phyloP scores from a whole-genome alignment of 2,113 vertebrate species.

The Neolamprologus cancellatus region DNA sequence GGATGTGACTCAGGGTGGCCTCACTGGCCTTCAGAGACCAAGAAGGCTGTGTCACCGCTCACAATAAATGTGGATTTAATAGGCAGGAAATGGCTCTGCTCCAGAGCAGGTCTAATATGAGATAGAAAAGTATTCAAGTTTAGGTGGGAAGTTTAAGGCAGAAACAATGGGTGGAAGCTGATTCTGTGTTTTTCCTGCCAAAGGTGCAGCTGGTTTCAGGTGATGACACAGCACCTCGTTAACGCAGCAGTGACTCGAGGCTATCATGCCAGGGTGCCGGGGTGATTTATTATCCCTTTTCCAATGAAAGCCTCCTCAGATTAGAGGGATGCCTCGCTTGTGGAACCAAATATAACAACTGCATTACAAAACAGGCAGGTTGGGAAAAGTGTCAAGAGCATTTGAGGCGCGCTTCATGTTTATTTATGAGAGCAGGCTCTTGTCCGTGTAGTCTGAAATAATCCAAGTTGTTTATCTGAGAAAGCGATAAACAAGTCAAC shows the following conservation, averaged over 20 bases:
- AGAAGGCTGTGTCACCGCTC: neutral
- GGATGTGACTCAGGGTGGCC: constrained; percentile 45
- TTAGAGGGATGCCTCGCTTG: constrained; percentile 26
- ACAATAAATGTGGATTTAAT: constrained; percentile 28
- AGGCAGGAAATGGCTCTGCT: constrained; percentile 12
- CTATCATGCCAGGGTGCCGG: constrained; percentile 4
- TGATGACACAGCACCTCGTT: constrained; percentile 64
- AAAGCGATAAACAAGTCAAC: neutral
- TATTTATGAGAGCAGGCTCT: neutral
- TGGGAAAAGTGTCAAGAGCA: neutral
- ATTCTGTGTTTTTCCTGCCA: constrained; percentile 49
- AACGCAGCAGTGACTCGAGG: constrained; percentile 8
- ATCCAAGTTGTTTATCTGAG: neutral
- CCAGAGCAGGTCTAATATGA: neutral
- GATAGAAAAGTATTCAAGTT: neutral
- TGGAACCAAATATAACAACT: constrained; percentile 28
- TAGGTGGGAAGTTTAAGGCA: constrained; percentile 29
- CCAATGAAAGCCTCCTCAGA: constrained; percentile 20
- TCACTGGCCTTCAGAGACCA: constrained; percentile 5
- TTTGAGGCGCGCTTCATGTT: neutral
- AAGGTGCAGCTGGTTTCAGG: constrained; percentile 28
- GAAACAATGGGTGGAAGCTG: constrained; percentile 30
- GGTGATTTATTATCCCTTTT: constrained; percentile 62
- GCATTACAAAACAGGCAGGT: neutral
- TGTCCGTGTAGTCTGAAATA: neutral